These are phyloP conservation scores for Hipparchia semele DNA, from an alignment of 2,888 invertebrate species.

Conservation along the genomic window DNA sequence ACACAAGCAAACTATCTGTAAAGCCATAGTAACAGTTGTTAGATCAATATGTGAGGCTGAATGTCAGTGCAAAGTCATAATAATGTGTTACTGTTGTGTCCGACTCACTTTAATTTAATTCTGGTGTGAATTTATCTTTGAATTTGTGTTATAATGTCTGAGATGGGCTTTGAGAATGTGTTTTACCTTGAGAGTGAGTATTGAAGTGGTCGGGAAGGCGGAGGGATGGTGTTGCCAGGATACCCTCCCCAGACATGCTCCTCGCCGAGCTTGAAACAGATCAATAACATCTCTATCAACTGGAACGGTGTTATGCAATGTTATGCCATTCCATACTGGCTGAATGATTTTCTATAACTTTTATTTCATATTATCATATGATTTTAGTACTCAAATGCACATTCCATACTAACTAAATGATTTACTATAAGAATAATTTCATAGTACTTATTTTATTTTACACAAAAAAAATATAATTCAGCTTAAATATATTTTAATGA, in stretches of 20 bases:
- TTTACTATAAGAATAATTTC: no score
- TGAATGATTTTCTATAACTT: slow-evolving; percentile 29
- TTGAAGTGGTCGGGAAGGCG: slow-evolving; percentile 57
- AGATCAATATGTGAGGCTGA: slow-evolving; percentile 73
- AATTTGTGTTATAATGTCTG: slow-evolving; percentile 66
- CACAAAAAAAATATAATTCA: not conserved
- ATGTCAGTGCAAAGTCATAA: slow-evolving; percentile 58
- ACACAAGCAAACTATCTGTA: slow-evolving; percentile 47
- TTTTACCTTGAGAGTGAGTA: slow-evolving; percentile 82
- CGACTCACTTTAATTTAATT: slow-evolving; percentile 46
- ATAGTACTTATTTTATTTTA: not conserved
- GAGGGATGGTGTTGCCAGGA: slow-evolving; percentile 79
- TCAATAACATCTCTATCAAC: slow-evolving; percentile 77
- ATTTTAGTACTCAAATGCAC: not conserved
- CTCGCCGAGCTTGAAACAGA: slow-evolving; percentile 64
- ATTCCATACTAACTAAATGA: no score
- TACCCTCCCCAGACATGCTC: slow-evolving; percentile 67
- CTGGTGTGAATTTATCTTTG: slow-evolving; percentile 20
- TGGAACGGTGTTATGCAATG: slow-evolving; percentile 76
- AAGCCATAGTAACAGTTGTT: slow-evolving; percentile 72
- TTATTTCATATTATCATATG: not conserved
- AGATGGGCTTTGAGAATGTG: slow-evolving; percentile 80
- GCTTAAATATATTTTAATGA: no score
- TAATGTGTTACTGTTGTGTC: slow-evolving; percentile 62
- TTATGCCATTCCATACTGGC: slow-evolving; percentile 33